Evolutionary conservation across 2,797 vertebrate species (phyloP), one percentile per base, ranked within the genome.

Genomic region (Poeciliopsis presidionis): DNA sequence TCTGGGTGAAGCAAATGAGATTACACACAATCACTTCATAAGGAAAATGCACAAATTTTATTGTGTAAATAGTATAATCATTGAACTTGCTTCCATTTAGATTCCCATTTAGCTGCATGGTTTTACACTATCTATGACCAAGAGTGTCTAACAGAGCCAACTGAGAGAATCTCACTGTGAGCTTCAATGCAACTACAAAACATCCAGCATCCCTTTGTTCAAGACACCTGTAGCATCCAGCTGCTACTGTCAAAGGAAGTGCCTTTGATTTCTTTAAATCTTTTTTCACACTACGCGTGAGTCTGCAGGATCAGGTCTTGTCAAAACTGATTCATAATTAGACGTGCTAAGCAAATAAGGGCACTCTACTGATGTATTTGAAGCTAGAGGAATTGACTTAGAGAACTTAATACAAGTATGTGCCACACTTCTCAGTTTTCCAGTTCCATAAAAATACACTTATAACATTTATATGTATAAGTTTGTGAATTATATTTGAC

Each of bases 171-270:
- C 12, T 70, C 57, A 70, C 6, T 73, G 16, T 25, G 0, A 70
- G 61, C 75, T 75, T 79, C 59, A 49, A n/a, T 41, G 53, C 25
- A 65, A 25, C 81, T 72, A 82, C 80, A 88, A 79, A 84, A 75
- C 69, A 25, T 30, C 14, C n/a, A 22, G 13, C 33, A 20, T 75
- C 39, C 13, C 0, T 30, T 13, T 7, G 30, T 57, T 47, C 67
- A 43, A 16, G 63, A 80, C 81, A 87, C 85, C 77, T 89, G 90
- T 81, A 70, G 80, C 81, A 33, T 71, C 72, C 25, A 46, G 51
- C 72, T 65, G 83, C 78, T 86, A 86, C 80, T 84, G 74, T 87
- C 84, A 81, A 72, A 86, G 69, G 6, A n/a, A 8, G 46, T 43
- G 18, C 12, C 65, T 84, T 82, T 71, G 11, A 83, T 53, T 53